Conservation (phyloP, 2,113 vertebrate genomes). For the Sialia sialis region DNA sequence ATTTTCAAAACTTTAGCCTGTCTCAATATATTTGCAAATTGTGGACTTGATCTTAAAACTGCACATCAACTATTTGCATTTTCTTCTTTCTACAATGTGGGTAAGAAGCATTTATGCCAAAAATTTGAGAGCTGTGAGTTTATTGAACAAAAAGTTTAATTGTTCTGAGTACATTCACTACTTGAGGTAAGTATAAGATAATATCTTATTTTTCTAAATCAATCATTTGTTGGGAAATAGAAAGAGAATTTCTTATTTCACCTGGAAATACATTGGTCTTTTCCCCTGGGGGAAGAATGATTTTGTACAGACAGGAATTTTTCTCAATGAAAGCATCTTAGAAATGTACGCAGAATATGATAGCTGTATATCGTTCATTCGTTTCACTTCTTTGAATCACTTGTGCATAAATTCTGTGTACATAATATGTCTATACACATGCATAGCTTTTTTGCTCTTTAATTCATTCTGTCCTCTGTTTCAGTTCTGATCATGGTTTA, state of each 20-base stretch:
- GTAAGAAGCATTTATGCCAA: neutral
- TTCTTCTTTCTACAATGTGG: neutral
- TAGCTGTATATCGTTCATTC: neutral
- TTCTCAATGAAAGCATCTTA: neutral
- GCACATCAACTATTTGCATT: neutral
- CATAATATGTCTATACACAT: neutral
- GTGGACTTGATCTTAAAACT: neutral
- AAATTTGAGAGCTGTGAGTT: neutral
- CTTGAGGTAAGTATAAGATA: neutral
- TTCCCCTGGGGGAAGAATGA: neutral
- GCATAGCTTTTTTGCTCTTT: neutral
- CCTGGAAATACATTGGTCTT: neutral
- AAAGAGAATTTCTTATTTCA: neutral
- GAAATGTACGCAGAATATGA: neutral
- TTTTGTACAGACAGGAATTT: neutral
- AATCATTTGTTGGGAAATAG: neutral
- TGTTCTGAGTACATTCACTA: neutral
- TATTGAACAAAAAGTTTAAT: neutral
- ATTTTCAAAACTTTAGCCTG: neutral
- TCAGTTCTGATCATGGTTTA: neutral
- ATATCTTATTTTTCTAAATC: neutral
- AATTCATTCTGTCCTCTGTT: neutral
- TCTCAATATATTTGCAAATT: neutral
- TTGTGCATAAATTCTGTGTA: neutral
- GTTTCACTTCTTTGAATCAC: neutral